A percentile compares a stretch with the other conserved stretches of the same genome.
phyloP scores from a whole-genome alignment of 2,888 invertebrate genomes.

The Ennomos erosarius region DNA sequence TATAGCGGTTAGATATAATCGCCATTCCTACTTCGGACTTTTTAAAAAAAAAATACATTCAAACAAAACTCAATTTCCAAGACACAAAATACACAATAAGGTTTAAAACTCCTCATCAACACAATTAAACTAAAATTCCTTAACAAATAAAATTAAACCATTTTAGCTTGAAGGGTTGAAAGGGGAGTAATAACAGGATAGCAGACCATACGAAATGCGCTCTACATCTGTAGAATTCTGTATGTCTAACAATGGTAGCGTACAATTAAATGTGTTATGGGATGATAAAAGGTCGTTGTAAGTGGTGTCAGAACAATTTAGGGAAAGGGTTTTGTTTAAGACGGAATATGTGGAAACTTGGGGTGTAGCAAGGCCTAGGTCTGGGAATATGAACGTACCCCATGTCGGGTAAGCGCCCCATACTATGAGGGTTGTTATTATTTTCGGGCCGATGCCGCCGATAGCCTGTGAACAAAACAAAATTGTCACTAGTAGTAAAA shows the following conservation, averaged over 20 bases:
- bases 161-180: constrained; percentile 46
- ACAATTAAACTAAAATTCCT: constrained; percentile 3
- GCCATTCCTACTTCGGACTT: neutral
- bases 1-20: no score
- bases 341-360: constrained; percentile 3
- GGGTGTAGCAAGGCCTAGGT: constrained; percentile 33
- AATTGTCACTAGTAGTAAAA: no score
- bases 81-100: no score
- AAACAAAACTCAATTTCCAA: no score
- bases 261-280: constrained; percentile 53
- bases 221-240: constrained; percentile 34
- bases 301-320: constrained; percentile 48
- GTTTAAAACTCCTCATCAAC: neutral
- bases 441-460: constrained; percentile 91
- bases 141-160: neutral
- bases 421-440: constrained; percentile 89
- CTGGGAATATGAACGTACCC: constrained; percentile 87
- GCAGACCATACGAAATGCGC: constrained; percentile 47
- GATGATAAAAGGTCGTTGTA: constrained; percentile 38
- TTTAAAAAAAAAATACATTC: no score
- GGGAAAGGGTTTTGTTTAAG: constrained; percentile 40
- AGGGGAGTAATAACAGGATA: constrained; percentile 58
- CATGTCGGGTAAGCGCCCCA: constrained; percentile 91
- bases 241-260: constrained; percentile 37
- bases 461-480: constrained; percentile 80